These are phyloP conservation scores for Lepidocyrtinus sp. DNA, from an alignment of 2,888 invertebrate species.

Conservation along the genomic window DNA sequence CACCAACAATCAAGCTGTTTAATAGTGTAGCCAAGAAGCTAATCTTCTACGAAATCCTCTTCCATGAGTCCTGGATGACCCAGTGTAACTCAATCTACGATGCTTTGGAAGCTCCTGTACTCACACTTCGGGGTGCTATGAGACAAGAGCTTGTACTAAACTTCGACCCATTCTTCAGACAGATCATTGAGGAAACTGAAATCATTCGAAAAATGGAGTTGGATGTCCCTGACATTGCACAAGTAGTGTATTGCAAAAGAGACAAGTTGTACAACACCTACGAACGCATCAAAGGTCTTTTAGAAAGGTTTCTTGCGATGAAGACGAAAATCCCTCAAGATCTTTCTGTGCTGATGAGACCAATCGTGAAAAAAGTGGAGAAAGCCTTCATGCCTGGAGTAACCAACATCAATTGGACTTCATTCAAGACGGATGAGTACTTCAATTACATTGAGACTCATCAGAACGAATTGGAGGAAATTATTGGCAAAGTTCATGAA, in stretches of 20 bases:
- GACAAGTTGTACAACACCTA: constrained; percentile 79
- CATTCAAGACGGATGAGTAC: constrained; percentile 79
- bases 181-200: constrained; percentile 83
- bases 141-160: constrained; percentile 74
- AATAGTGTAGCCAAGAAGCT: constrained; percentile 86
- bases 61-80: constrained; percentile 78
- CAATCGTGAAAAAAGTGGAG: constrained; percentile 74
- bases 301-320: constrained; percentile 73
- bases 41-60: constrained; percentile 86
- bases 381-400: constrained; percentile 83
- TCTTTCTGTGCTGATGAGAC: constrained; percentile 63
- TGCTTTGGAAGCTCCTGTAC: constrained; percentile 67
- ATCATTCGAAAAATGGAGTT: constrained; percentile 85
- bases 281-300: constrained; percentile 78
- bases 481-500: constrained; percentile 63
- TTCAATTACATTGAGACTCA: constrained; percentile 65
- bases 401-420: constrained; percentile 86
- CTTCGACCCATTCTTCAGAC: constrained; percentile 77
- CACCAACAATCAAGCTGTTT: constrained; percentile 83
- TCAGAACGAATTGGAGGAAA: constrained; percentile 66
- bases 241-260: constrained; percentile 82
- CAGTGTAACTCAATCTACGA: constrained; percentile 66
- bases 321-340: constrained; percentile 65
- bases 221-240: constrained; percentile 83
- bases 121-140: constrained; percentile 62